Conservation (phyloP, 2,888 invertebrate genomes). For the Tetheella fluctuosa region DNA sequence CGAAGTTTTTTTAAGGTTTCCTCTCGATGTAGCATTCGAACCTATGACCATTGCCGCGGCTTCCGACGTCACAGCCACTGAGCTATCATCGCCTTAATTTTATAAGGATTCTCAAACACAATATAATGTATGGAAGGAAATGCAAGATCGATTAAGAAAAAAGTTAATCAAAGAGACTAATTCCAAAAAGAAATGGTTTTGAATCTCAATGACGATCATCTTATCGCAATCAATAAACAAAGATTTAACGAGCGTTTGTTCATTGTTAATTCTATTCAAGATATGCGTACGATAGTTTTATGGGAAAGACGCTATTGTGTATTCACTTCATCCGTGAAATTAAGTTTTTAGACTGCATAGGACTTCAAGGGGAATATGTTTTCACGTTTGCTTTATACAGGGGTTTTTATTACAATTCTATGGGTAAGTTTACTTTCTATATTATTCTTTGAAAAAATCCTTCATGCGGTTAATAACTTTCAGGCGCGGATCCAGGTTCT, state of each 20-base stretch:
- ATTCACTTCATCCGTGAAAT: conserved; percentile 57
- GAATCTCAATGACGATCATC: conserved; percentile 16
- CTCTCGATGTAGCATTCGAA: too few species aligned
- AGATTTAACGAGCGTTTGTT: conserved; percentile 68
- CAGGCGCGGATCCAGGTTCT: too few species aligned
- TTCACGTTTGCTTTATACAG: conserved; percentile 22
- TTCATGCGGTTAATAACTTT: conserved; percentile 11
- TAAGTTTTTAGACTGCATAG: conserved; percentile 30
- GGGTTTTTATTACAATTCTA: conserved; percentile 23
- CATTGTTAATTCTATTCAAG: conserved; percentile 60
- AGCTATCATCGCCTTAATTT: too few species aligned
- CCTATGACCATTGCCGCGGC: too few species aligned
- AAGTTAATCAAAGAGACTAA: too few species aligned
- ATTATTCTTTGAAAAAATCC: conserved; percentile 5
- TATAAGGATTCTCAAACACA: too few species aligned
- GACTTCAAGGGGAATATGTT: conserved; percentile 30
- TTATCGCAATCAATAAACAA: conserved; percentile 44
- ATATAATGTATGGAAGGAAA: too few species aligned
- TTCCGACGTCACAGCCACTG: too few species aligned
- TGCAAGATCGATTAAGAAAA: too few species aligned
- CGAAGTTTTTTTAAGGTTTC: too few species aligned
- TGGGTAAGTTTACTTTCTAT: background rate
- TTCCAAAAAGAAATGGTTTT: conserved; percentile 8
- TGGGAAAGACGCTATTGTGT: conserved; percentile 40
- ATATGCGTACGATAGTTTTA: conserved; percentile 33